Percentiles rank a stretch among this genome's conserved stretches.
phyloP scores from a whole-genome alignment of 37 sponge, comb jelly and placozoan species.

The Aplysina aerophoba region DNA sequence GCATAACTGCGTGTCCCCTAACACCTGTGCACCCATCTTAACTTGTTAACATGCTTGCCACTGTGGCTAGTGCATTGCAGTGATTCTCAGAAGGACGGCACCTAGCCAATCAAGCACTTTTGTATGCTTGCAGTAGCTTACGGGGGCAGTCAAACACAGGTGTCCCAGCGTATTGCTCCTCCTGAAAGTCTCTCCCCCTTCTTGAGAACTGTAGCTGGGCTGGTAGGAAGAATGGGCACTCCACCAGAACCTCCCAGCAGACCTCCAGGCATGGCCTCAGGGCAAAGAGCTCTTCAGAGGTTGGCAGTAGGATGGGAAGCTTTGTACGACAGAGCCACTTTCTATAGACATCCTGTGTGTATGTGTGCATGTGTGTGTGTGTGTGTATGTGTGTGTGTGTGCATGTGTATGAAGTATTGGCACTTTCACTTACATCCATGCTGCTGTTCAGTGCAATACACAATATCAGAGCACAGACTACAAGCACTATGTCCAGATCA shows the following conservation, averaged over 20 bases:
- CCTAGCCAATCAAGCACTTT: no score
- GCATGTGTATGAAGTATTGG: background rate
- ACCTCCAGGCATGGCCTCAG: constrained; percentile 28
- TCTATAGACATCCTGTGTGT: background rate
- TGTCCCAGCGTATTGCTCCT: constrained; percentile 9
- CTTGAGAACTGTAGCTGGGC: background rate
- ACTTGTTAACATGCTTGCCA: no score
- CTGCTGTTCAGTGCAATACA: background rate
- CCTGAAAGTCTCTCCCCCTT: background rate
- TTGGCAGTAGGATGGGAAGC: background rate
- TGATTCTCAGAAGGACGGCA: no score
- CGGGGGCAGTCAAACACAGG: constrained; percentile 27
- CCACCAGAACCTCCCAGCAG: constrained; percentile 27
- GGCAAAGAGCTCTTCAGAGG: background rate
- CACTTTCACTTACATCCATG: background rate
- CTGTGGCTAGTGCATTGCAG: no score
- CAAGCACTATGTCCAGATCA: no score
- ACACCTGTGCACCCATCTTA: no score
- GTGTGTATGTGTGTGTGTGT: constrained; percentile 31
- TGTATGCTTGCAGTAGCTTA: constrained; percentile 1
- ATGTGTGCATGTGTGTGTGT: constrained; percentile 18
- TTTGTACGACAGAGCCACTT: constrained; percentile 27
- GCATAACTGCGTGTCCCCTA: no score
- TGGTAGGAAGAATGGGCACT: constrained; percentile 23
- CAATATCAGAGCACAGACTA: no score